Percentiles rank a stretch among this genome's conserved stretches.
phyloP scores from a whole-genome alignment of 2,888 invertebrate genomes.

The Junonia oenone region DNA sequence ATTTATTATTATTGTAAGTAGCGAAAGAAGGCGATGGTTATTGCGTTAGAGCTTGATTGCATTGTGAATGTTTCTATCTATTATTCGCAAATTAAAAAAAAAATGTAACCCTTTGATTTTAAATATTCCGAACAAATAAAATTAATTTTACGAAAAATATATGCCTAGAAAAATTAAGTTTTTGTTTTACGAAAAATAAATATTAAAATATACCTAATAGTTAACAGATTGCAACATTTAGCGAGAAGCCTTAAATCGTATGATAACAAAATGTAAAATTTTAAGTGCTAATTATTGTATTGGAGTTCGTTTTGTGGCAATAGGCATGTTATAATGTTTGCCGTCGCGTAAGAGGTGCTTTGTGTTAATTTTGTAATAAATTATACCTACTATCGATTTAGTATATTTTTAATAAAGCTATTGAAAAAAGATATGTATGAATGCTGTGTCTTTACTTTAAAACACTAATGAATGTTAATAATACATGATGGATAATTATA shows the following conservation, averaged over 20 bases:
- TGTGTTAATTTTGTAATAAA: neutral
- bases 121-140: neutral
- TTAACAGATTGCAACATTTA: too few species aligned
- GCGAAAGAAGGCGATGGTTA: neutral
- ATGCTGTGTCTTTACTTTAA: slow-evolving; percentile 14
- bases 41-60: neutral
- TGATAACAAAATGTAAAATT: too few species aligned
- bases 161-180: too few species aligned
- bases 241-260: too few species aligned
- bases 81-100: slow-evolving; percentile 3
- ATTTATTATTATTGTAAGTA: neutral
- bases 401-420: neutral
- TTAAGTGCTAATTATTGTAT: too few species aligned
- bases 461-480: neutral
- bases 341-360: too few species aligned
- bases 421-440: slow-evolving; percentile 14
- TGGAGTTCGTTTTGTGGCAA: neutral
- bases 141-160: too few species aligned
- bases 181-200: too few species aligned
- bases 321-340: too few species aligned
- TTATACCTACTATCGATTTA: neutral
- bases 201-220: too few species aligned
- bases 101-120: neutral
- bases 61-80: slow-evolving; percentile 4
- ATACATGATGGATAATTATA: neutral